Conservation (phyloP, 1,140 invertebrate genomes). For the Macrosteles quadrilineatus region DNA sequence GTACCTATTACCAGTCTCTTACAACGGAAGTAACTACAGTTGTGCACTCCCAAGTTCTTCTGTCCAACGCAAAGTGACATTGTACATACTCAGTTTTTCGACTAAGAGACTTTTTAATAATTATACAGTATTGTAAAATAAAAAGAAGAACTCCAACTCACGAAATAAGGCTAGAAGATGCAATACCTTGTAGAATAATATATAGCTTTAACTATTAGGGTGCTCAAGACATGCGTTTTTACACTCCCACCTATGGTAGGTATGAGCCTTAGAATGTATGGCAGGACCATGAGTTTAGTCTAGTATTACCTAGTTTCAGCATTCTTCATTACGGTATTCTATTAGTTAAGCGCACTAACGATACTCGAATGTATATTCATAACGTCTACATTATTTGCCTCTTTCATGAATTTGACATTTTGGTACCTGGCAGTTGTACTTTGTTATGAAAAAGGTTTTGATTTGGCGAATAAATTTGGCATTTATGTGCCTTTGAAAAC, state of each 20-base stretch:
- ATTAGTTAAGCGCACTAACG: conserved; percentile 14
- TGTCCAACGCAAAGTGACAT: conserved; percentile 31
- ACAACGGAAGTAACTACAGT: not conserved
- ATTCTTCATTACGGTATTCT: conserved; percentile 26
- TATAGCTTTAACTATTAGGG: conserved; percentile 38
- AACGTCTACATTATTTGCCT: conserved; percentile 10
- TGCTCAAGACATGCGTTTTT: conserved; percentile 36
- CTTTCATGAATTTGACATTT: conserved; percentile 11
- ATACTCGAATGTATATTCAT: conserved; percentile 5
- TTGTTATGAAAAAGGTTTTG: not conserved
- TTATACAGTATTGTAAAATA: conserved; percentile 35
- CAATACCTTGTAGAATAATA: conserved; percentile 39
- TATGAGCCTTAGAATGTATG: conserved; percentile 9
- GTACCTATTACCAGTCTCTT: too few relatives aligned
- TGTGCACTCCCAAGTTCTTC: conserved; percentile 23
- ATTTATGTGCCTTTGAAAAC: too few relatives aligned
- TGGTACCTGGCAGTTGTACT: conserved; percentile 3
- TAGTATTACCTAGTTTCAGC: conserved; percentile 8
- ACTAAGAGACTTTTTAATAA: conserved; percentile 29
- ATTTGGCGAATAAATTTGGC: too few relatives aligned
- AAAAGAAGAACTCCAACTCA: conserved; percentile 29
- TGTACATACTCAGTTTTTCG: conserved; percentile 30
- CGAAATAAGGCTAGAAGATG: conserved; percentile 34
- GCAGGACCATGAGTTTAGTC: conserved; percentile 12
- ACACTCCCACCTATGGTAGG: conserved; percentile 18